Evolutionary conservation across 2,797 vertebrate species (phyloP).

Genomic region (Microchirus variegatus): DNA sequence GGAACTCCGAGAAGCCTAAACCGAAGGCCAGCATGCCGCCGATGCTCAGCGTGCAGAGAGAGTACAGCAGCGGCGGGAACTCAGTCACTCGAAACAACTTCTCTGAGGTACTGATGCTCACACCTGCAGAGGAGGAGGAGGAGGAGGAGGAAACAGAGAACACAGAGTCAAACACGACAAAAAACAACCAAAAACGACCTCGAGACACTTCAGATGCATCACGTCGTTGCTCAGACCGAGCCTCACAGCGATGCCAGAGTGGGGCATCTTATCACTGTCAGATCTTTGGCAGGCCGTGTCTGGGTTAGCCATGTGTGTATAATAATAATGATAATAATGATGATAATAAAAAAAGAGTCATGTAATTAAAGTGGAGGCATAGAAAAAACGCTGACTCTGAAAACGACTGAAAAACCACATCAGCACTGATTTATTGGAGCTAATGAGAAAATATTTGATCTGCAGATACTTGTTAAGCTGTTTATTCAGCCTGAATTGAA

Average conservation of each 20-base stretch:
- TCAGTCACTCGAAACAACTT: constrained; percentile 89
- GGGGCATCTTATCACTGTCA: neutral
- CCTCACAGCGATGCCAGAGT: too few species aligned
- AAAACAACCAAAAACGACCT: too few species aligned
- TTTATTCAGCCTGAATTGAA: neutral
- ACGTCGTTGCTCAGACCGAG: too few species aligned
- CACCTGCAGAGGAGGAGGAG: constrained; percentile 73
- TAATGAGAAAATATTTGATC: neutral
- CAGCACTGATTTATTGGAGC: neutral
- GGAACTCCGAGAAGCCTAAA: constrained; percentile 95
- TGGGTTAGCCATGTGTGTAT: too few species aligned
- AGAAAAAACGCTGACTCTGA: neutral
- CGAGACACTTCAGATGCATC: too few species aligned
- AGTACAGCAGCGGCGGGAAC: constrained; percentile 78
- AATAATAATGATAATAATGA: too few species aligned
- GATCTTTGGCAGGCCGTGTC: neutral
- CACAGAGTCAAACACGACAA: neutral
- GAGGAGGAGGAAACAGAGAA: constrained; percentile 28
- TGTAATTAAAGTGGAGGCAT: neutral
- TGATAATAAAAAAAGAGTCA: neutral
- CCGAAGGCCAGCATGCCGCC: constrained; percentile 92
- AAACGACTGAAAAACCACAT: neutral
- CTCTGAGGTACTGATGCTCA: constrained; percentile 87
- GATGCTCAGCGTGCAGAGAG: constrained; percentile 82
- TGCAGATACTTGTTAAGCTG: constrained; percentile 4